These are phyloP conservation scores for Chrysogorgia sp. DNA, from an alignment of 92 coral and sea anemone species.

Conservation along the genomic window DNA sequence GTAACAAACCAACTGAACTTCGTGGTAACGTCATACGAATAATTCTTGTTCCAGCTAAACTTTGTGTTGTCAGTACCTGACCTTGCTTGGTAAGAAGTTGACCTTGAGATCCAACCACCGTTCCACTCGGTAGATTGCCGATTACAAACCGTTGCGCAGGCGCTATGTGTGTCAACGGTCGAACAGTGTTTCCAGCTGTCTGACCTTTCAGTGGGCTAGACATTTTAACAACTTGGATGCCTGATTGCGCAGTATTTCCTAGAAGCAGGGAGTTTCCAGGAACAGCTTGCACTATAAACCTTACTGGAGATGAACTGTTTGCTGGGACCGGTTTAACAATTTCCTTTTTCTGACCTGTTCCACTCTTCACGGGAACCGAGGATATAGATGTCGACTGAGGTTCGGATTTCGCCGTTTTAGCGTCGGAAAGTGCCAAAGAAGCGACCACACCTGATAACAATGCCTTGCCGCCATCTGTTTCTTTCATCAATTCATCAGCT, in stretches of 20 bases:
- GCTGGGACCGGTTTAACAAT: slow-evolving; percentile 32
- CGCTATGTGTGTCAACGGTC: slow-evolving; percentile 35
- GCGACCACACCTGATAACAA: slow-evolving; percentile 34
- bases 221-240: slow-evolving; percentile 16
- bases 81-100: slow-evolving; percentile 31
- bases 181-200: slow-evolving; percentile 6
- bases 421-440: slow-evolving; percentile 32
- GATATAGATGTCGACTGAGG: slow-evolving; percentile 3
- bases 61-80: slow-evolving; percentile 1
- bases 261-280: slow-evolving; percentile 30
- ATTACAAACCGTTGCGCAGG: slow-evolving; percentile 42
- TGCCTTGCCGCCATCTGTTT: slow-evolving; percentile 42
- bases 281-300: slow-evolving; percentile 30
- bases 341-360: not conserved
- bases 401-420: slow-evolving; percentile 11
- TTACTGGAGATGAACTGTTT: slow-evolving; percentile 21
- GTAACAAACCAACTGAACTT: not conserved
- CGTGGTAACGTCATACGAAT: slow-evolving; percentile 43
- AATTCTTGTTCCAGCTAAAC: slow-evolving; percentile 17
- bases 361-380: not conserved
- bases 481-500: slow-evolving; percentile 43
- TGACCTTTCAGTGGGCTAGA: not conserved
- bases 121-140: slow-evolving; percentile 29
- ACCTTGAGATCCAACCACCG: slow-evolving; percentile 31
- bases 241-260: not conserved